Evolutionary conservation across 35 echinoderm and acorn worm genomes (phyloP), one percentile per base, ranked within the genome.

Genomic region (Acanthaster planci): DNA sequence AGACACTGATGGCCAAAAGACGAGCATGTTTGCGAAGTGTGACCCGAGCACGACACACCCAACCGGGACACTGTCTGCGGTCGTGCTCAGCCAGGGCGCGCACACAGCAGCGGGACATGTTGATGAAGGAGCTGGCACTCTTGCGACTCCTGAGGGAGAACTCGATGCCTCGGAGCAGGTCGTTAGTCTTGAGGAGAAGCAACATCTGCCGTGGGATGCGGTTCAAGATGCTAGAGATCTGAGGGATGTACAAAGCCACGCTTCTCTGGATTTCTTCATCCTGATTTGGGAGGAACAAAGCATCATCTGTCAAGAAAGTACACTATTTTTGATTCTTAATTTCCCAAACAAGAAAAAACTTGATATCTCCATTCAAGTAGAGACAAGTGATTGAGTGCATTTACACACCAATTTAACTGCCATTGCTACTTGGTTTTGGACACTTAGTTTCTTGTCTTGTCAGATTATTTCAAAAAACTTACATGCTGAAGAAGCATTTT

Each of bases 71-170:
- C 14, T 31, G 36, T n/a, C 40, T 52, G 15, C 90, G 59, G 39
- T 99, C 64, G 39, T 99, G 82, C 31, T 94, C 83, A 30, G 89
- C 84, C 21, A 99, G 54, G 32, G 96, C 88, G 31, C 92, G 52
- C 10, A 99, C 92, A 84, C 96, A 99, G 54, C 96, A 99, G 72
- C 79, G 79, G 1, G 96, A 99, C 96, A 99, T 99, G 78, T 94
- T 99, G 77, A 99, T 86, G 83, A 99, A 99, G 44, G 96, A 99
- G 77, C 96, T 99, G 42, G 96, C 93, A 87, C 86, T 93, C 54
- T 84, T 84, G 38, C 86, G 89, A 67, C 81, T 84, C 30, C 78
- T 51, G 10, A 99, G 86, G 1, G 88, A 53, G 39, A 64, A 99
- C 53, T 99, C 96, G 1, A 99, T 99, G 55, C 92, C 86, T 3